Base-by-base conservation (phyloP, 2,797 vertebrate species). In the Prunella strophiata region DNA sequence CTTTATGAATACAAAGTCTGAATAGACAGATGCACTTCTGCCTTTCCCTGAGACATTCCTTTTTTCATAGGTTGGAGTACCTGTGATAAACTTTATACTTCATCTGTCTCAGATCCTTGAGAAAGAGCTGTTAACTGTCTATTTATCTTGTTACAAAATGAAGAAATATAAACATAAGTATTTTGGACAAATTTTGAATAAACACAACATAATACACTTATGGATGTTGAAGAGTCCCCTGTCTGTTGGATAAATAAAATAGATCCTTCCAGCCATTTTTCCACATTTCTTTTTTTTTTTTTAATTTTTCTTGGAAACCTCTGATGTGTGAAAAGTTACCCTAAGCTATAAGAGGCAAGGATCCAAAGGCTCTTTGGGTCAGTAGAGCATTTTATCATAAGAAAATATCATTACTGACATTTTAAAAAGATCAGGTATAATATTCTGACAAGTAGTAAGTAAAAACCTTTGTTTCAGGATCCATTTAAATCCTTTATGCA, bases 361-460 rank as follows among this genome's bases (percentile, higher is more conserved):
- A 88, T 71, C 34, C 65, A 78, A 87, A 91, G 54, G 51, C 20
- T 80, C 21, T 61, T 55, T 71, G 19, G 68, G 72, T 91, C 85
- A 92, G 23, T 57, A 84, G 50, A 94, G 66, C 65, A 78, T 67
- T 96, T 86, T 50, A 77, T 90, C 80, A 88, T 17, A 78, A 58
- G 80, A 76, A 93, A 93, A 93, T 86, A 95, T 30, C 29, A 72
- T 80, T 84, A 88, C 50, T 90, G 91, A 94, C 73, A 90, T 86
- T 95, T 95, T 86, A 10, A 90, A 94, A 96, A 80, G 65, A 93
- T 81, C 73, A 81, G 27, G 19, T 72, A 4, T 68, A 93, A 91
- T 54, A 86, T 54, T 81, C 57, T 86, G 62, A 91, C 79, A 57
- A 29, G n/a, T 15, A 90, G 45, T 42, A 80, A 72, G 51, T 45